Evolutionary conservation across 1,140 invertebrate species (phyloP), one percentile per base, ranked within the genome.

Genomic region (Polypedilum pembai): DNA sequence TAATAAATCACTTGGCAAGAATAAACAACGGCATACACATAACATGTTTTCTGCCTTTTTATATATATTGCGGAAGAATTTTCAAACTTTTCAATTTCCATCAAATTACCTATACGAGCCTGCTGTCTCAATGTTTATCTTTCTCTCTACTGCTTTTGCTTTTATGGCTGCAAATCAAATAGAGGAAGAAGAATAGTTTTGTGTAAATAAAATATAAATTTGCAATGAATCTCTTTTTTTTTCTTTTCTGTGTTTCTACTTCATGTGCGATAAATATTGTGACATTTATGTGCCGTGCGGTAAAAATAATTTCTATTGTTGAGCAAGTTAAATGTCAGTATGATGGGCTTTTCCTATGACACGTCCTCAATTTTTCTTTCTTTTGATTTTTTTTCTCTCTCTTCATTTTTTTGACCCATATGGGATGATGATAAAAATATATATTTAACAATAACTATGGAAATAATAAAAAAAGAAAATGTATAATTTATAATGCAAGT

Each of bases 1-100:
- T 69, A 69, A 69, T 69, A 69, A 69, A 69, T 69, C 65, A 69
- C 65, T 69, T 69, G 15, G 65, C 65, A 69, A 33, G 20, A 20
- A 21, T 21, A 69, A 69, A 69, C 65, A 69, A 69, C 5, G 24
- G 24, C 65, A 56, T 56, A 56, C 45, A 15, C 3, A 15, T 45
- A 56, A n/a, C 12, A 56, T 56, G 45, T n/a, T 56, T 33, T 33
- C 2, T 33, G 24, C 24, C 24, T 33, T 33, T 33, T 33, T 33
- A 33, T 33, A 33, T 33, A 33, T 5, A 33, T 33, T 33, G 24
- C 24, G 24, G 24, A 33, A 33, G 24, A 33, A 33, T 33, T 33
- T 33, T 33, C 24, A 33, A 33, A 33, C 2, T 33, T 33, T 33
- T 33, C 24, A 33, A 33, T 33, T 33, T 33, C 24, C 24, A 33